A percentile compares a stretch with the other conserved stretches of the same genome.
Evolutionary conservation across 1,140 invertebrate genomes (phyloP).

Genomic region (Bemisia tabaci): DNA sequence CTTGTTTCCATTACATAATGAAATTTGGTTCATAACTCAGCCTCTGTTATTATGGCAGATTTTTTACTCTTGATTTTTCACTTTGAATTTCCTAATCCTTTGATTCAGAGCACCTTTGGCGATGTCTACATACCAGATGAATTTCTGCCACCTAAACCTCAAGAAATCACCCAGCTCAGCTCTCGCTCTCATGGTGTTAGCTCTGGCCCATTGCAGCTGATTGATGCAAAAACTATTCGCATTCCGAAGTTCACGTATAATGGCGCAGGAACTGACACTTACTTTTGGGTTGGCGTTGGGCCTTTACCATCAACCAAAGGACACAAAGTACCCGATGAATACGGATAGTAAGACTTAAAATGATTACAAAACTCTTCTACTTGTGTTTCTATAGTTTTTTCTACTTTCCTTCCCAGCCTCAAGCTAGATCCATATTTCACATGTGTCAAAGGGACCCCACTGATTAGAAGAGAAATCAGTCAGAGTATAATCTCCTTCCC

Average conservation of each 20-base stretch:
- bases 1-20: too few species aligned
- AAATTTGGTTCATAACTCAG: too few species aligned
- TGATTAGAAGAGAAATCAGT: too few species aligned
- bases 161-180: conserved; percentile 53
- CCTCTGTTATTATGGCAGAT: too few species aligned
- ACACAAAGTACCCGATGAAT: conserved; percentile 72
- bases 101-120: conserved; percentile 67
- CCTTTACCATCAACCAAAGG: conserved; percentile 71
- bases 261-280: conserved; percentile 49
- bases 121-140: conserved; percentile 84
- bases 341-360: conserved; percentile 69
- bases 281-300: conserved; percentile 79
- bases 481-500: too few species aligned
- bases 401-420: too few species aligned
- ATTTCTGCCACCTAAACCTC: conserved; percentile 69
- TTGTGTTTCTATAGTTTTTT: background rate
- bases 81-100: too few species aligned
- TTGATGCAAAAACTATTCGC: conserved; percentile 67
- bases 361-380: conserved; percentile 3
- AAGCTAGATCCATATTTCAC: too few species aligned
- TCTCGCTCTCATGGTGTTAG: conserved; percentile 49
- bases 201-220: conserved; percentile 56
- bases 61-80: too few species aligned
- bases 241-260: conserved; percentile 66
- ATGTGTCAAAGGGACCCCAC: too few species aligned